A percentile compares a stretch with the other conserved stretches of the same genome.
Evolutionary conservation across 2,113 vertebrate species (phyloP).

Genomic region (Chaenocephalus aceratus): DNA sequence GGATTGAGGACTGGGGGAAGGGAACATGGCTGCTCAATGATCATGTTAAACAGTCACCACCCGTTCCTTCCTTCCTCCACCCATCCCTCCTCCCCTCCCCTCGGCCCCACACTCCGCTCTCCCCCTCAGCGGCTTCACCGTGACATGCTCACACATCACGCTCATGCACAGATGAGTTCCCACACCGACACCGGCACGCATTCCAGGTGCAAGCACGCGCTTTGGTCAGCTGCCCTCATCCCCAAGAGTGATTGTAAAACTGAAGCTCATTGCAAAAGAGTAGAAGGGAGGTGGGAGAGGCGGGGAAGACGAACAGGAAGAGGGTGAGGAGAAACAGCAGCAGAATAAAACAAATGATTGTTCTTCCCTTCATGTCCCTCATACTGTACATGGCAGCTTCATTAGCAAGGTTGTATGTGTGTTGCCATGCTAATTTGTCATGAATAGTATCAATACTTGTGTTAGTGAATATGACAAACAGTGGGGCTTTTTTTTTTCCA

Average conservation of each 20-base stretch:
- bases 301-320: constrained; percentile 17
- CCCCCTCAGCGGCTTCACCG: constrained; percentile 56
- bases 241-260: constrained; percentile 65
- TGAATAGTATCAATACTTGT: neutral
- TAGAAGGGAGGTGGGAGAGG: constrained; percentile 15
- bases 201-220: neutral
- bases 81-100: constrained; percentile 55
- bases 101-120: constrained; percentile 26
- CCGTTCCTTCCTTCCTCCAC: constrained; percentile 61
- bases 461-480: neutral
- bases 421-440: neutral
- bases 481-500: neutral
- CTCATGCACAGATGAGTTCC: constrained; percentile 21
- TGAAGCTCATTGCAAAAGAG: constrained; percentile 55
- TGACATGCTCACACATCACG: constrained; percentile 67
- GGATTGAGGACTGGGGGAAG: constrained; percentile 62
- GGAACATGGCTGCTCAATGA: constrained; percentile 75
- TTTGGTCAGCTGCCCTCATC: constrained; percentile 66
- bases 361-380: neutral
- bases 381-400: neutral
- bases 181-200: neutral
- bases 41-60: constrained; percentile 79
- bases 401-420: neutral
- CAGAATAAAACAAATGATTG: neutral
- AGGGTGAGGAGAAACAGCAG: constrained; percentile 23